Evolutionary conservation across 2,113 vertebrate genomes (phyloP).

Genomic region (Anarhynchus alexandrinus): DNA sequence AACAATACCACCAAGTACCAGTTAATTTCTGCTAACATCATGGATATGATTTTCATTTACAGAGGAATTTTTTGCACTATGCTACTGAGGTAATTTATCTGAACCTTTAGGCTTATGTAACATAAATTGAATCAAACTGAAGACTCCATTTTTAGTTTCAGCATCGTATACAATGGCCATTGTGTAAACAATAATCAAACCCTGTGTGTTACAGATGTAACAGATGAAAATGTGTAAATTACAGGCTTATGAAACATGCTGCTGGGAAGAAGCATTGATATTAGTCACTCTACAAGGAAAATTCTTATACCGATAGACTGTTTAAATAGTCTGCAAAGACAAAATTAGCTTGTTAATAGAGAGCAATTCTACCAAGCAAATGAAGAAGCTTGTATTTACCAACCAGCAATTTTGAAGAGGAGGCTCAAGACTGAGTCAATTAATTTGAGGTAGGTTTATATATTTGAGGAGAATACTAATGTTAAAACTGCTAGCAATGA

Average conservation of each 20-base stretch:
- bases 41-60: background rate
- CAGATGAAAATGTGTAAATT: background rate
- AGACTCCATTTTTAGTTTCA: background rate
- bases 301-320: background rate
- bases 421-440: background rate
- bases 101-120: background rate
- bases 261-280: background rate
- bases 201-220: background rate
- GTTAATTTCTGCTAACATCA: background rate
- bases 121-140: background rate
- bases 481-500: background rate
- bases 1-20: background rate
- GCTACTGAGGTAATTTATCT: background rate
- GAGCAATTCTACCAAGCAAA: background rate
- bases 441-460: background rate
- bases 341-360: background rate
- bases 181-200: background rate
- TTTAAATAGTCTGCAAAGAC: background rate
- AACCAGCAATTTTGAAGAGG: background rate
- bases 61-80: background rate
- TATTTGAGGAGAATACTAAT: background rate
- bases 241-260: background rate
- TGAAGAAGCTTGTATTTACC: background rate
- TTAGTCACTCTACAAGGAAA: background rate
- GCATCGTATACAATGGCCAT: background rate